Conservation (phyloP, 2,113 vertebrate genomes). For the Colinus virginianus region DNA sequence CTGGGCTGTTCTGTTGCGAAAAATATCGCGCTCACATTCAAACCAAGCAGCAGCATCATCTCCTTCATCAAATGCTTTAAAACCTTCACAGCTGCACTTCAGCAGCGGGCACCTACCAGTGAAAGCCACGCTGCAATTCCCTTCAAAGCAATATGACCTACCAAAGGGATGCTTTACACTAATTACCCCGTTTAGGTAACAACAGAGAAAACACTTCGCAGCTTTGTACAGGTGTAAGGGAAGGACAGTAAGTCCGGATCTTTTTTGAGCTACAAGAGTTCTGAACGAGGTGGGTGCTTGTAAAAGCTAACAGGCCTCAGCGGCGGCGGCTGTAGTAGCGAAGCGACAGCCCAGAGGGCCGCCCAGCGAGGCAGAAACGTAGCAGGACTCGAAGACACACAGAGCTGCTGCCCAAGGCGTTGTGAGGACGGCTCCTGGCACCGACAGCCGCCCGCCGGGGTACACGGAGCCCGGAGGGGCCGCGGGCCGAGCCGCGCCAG, state of each 20-base stretch:
- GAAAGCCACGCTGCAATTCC: background rate
- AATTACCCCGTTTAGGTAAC: background rate
- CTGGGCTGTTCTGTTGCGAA: background rate
- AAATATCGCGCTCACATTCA: background rate
- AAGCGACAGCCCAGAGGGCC: fast-evolving
- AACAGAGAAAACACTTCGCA: background rate
- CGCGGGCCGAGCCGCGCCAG: too few relatives aligned
- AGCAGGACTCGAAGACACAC: fast-evolving
- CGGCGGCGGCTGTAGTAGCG: fast-evolving
- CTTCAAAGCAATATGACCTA: background rate
- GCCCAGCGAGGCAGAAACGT: background rate
- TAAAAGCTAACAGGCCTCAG: background rate
- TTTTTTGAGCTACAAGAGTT: background rate
- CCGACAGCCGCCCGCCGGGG: too few relatives aligned
- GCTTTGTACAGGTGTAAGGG: background rate
- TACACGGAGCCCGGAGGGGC: too few relatives aligned
- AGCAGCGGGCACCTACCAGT: background rate
- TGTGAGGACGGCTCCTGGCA: background rate
- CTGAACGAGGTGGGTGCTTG: background rate
- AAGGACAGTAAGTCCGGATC: background rate
- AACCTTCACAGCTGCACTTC: background rate
- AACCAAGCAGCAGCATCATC: background rate
- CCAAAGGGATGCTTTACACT: background rate
- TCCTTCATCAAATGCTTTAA: background rate
- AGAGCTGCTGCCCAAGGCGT: background rate